A percentile compares a stretch with the other conserved stretches of the same genome.
Evolutionary conservation across 2,113 vertebrate species (phyloP).

Genomic region (Neotoma lepida): DNA sequence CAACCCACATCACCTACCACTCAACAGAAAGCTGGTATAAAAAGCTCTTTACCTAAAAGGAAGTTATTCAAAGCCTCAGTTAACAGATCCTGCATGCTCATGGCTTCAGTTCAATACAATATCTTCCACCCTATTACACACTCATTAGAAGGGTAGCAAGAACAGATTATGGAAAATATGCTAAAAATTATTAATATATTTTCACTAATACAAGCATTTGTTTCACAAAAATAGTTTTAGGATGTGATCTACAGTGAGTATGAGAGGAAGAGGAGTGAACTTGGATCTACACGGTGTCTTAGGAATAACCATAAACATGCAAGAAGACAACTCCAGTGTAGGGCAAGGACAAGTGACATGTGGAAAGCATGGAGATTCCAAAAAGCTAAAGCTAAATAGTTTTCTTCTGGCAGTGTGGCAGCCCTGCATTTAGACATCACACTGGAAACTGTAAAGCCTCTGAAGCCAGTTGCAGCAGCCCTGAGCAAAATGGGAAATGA

Average conservation of each 20-base stretch:
- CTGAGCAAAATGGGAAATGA: background rate
- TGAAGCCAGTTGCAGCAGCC: background rate
- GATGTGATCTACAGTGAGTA: background rate
- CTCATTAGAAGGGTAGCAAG: background rate
- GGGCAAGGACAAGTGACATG: background rate
- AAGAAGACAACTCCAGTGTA: background rate
- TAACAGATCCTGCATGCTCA: background rate
- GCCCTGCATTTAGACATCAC: background rate
- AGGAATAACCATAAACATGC: fast-evolving
- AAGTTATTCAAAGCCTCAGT: background rate
- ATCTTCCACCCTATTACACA: background rate
- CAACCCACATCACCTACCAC: background rate
- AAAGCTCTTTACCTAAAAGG: background rate
- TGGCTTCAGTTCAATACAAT: background rate
- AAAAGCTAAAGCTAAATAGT: background rate
- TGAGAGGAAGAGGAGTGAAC: too few species aligned
- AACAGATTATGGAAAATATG: background rate
- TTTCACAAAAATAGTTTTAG: conserved; percentile 11
- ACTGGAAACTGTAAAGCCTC: background rate
- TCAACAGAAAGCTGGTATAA: background rate
- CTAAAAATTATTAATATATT: background rate
- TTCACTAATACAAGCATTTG: background rate
- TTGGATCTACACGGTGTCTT: background rate
- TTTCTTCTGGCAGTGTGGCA: fast-evolving
- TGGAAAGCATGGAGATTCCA: fast-evolving